These are phyloP conservation scores for Helarctos malayanus DNA, from an alignment of 2,797 vertebrate species.

Conservation along the genomic window DNA sequence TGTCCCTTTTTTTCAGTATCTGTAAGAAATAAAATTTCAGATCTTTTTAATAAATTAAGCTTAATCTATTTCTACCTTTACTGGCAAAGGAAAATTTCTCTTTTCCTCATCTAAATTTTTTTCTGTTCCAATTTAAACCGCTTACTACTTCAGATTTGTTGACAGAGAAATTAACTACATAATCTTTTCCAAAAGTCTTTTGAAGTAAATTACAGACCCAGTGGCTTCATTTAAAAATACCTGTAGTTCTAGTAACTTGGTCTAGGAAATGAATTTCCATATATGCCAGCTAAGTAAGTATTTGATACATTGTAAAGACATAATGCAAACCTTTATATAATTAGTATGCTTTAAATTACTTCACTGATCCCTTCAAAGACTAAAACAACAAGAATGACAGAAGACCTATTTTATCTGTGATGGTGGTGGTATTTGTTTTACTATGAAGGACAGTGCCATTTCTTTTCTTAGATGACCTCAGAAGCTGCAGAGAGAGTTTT, in stretches of 20 bases:
- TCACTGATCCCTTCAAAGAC: not conserved
- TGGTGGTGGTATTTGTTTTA: not conserved
- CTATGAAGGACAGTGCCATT: not conserved
- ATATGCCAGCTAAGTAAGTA: constrained; percentile 17
- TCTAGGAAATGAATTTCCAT: constrained; percentile 54
- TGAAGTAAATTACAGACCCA: not conserved
- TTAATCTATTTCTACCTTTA: not conserved
- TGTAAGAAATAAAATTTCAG: not conserved
- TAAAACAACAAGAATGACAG: not conserved
- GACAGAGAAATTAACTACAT: constrained; percentile 20
- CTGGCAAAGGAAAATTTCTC: not conserved
- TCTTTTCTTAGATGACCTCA: constrained; percentile 44
- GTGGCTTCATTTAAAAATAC: not conserved
- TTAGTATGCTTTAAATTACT: not conserved
- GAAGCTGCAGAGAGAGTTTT: not conserved
- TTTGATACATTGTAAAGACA: constrained; percentile 14
- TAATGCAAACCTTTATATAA: not conserved
- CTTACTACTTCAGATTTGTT: constrained; percentile 11
- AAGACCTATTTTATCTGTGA: not conserved
- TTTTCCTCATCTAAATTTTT: not conserved
- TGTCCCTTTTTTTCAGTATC: not conserved
- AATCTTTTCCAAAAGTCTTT: constrained; percentile 33
- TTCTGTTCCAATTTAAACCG: constrained; percentile 25
- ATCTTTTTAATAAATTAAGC: not conserved
- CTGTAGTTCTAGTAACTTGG: constrained; percentile 26